A percentile compares a stretch with the other conserved stretches of the same genome.
These are phyloP conservation scores for Australoheros facetus DNA, from an alignment of 2,797 vertebrate species.

Conservation along the genomic window DNA sequence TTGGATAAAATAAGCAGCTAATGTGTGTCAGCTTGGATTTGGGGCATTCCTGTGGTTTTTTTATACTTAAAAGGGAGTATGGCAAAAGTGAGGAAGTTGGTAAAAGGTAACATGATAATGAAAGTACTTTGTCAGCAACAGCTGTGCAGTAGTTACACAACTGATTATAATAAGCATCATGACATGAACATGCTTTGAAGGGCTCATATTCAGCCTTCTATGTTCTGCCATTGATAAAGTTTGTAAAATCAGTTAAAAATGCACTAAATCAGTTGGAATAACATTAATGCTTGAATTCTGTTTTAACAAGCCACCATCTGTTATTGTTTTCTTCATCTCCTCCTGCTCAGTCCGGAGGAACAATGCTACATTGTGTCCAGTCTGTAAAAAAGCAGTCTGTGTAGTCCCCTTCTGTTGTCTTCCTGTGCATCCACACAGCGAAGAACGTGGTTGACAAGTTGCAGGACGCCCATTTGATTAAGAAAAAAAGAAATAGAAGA, in stretches of 20 bases:
- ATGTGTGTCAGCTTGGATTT: neutral
- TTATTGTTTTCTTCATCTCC: slow-evolving; percentile 18
- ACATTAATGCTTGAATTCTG: neutral
- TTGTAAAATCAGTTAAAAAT: neutral
- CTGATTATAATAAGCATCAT: neutral
- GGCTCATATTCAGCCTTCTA: neutral
- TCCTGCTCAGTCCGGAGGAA: slow-evolving; percentile 23
- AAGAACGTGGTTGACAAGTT: neutral
- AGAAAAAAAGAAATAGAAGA: neutral
- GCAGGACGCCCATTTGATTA: neutral
- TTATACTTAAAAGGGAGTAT: neutral
- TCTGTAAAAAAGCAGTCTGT: slow-evolving; percentile 9
- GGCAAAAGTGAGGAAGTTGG: neutral
- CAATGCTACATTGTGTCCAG: slow-evolving; percentile 31
- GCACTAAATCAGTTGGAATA: neutral
- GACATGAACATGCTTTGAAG: neutral
- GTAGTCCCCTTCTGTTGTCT: slow-evolving; percentile 18
- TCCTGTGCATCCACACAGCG: neutral
- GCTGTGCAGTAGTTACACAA: neutral
- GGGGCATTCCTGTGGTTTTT: neutral
- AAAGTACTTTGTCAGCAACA: neutral
- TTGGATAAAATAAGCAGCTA: neutral
- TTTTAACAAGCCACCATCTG: slow-evolving; percentile 23
- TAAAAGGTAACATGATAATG: neutral
- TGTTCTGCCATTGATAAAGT: neutral